Base-by-base conservation (phyloP, 2,797 vertebrate species). In the Trichosurus vulpecula region DNA sequence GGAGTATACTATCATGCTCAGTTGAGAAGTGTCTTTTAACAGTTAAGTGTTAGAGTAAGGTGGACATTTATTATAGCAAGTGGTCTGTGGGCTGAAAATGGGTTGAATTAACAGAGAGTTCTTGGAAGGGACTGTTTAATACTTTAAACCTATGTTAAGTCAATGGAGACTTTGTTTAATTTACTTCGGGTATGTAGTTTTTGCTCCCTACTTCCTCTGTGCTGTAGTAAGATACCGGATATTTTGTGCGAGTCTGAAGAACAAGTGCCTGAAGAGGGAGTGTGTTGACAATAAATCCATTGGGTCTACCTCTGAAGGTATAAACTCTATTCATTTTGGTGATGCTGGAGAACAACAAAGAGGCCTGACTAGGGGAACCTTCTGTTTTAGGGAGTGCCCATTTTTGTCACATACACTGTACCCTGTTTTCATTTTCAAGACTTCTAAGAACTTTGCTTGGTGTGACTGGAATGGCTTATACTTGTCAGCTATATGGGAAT, bases 401-500 rank as follows among this genome's bases (percentile, higher is more conserved):
- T 81, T 92, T 66, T 90, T 27, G 58, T 94, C 54, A 52, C 19
- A 10, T 92, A 54, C 52, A 52, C 56, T 92, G 52, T 9, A 52
- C 91, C 47, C 9, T 92, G 91, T 74, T 96, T 95, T 94, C 95
- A 92, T 31, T 52, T 95, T 93, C 81, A 96, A 97, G 93, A 54
- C 61, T 95, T 96, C 95, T 96, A 97, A 96, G 96, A 94, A 94
- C 87, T 55, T 55, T 92, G 92, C 94, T 96, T 94, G 90, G 66
- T 95, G 27, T 95, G 94, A 93, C 94, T 91, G 95, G 90, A 98
- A 97, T 91, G 90, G 92, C 55, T 96, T 92, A 56, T 93, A 97
- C 97, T 97, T 94, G 96, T 96, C 97, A 96, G 96, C 95, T 96
- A 96, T 95, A 97, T 74, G 97, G 96, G 94, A 97, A 97, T 96